Evolutionary conservation across 2,113 vertebrate species (phyloP), one percentile per base, ranked within the genome.

Genomic region (Cyrtonyx montezumae): DNA sequence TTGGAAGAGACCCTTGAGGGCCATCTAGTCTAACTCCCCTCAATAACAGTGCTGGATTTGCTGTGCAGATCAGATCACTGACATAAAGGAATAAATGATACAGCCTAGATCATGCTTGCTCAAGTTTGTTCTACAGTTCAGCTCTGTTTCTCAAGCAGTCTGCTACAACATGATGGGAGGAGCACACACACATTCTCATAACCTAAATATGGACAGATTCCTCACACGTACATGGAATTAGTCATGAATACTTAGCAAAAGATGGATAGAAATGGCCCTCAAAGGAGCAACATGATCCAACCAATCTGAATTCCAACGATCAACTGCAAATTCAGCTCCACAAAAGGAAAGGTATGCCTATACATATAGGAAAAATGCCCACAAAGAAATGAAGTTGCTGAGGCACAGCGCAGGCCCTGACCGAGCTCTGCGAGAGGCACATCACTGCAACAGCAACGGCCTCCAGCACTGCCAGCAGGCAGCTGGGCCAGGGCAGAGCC

Each of bases 81-180:
- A 48, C 42, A 56, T 46, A 85, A 48, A 32, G 12, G 36, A 63
- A 22, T 13, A 32, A 49, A 20, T 3, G 12, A 46, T 34, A 40
- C 0, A 1, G 36, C 46, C 32, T 20, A 49, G 13, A 48, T 46
- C 10, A 26, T 2, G 26, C 11, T 2, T 0, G 25, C 59, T 65
- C 28, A 10, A 0, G 16, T 59, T 11, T 34, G n/a, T 2, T 70
- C 56, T 45, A 26, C 8, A 3, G 40, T 13, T 34, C 81, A 79
- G 45, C 53, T 58, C 4, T 2, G 25, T 25, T 34, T 75, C 49
- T 26, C 5, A 61, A 26, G 45, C 45, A 26, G 5, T 9, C 11
- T n/a, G 26, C 37, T 42, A 74, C 69, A 82, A 10, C 12, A 37
- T 5, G 0, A 1, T 4, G 8, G 65, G 13, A 87, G 17, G 5